These are phyloP conservation scores for Macrophya annulata DNA, from an alignment of 2,888 invertebrate genomes.

Conservation along the genomic window DNA sequence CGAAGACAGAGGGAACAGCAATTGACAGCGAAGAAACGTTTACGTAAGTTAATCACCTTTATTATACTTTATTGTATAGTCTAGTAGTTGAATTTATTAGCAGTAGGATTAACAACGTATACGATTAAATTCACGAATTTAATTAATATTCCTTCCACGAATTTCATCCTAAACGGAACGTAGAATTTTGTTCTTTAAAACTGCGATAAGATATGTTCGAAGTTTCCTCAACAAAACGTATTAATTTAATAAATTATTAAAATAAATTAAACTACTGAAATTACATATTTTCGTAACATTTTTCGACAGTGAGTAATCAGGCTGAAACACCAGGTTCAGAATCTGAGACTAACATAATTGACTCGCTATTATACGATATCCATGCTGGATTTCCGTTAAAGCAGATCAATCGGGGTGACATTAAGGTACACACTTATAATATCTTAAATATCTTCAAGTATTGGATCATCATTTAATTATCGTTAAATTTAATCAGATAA, in stretches of 20 bases:
- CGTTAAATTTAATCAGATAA: constrained; percentile 68
- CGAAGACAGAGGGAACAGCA: constrained; percentile 89
- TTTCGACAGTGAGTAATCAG: constrained; percentile 83
- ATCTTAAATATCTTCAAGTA: constrained; percentile 70
- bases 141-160: background rate
- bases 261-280: background rate
- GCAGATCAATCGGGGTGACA: constrained; percentile 75
- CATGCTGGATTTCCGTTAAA: constrained; percentile 84
- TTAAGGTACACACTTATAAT: constrained; percentile 71
- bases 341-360: constrained; percentile 88
- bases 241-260: no score
- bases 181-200: background rate
- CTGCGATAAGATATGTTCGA: background rate
- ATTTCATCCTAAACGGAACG: background rate
- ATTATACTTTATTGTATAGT: background rate
- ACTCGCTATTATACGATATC: constrained; percentile 89
- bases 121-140: background rate
- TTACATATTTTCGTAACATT: constrained; percentile 19
- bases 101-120: background rate
- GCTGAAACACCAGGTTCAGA: constrained; percentile 88
- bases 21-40: constrained; percentile 83
- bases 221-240: no score
- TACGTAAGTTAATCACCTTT: constrained; percentile 78
- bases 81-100: background rate
- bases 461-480: background rate